Evolutionary conservation across 2,797 vertebrate species (phyloP), one percentile per base, ranked within the genome.

Genomic region (Podarcis lilfordi): DNA sequence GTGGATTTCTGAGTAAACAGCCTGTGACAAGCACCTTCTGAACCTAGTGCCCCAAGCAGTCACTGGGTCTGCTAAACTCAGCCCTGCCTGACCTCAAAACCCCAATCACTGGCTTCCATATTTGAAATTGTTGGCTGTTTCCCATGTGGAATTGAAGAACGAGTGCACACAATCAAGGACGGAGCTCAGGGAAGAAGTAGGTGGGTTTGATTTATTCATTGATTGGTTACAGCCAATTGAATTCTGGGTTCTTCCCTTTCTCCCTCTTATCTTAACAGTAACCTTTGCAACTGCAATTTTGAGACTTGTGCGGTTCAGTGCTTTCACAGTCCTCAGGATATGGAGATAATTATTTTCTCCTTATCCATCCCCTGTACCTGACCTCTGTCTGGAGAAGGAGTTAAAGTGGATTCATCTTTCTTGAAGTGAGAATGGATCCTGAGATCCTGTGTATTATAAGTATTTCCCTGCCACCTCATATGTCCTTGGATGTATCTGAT

Each of bases 381-480:
- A 76, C 59, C 59, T 82, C n/a, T 66, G 40, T 9, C 25, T 29
- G 37, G 23, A 82, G 25, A 50, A 76, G 37, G 59, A 82, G 13
- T 25, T 82, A 27, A 82, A 82, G 83, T 35, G n/a, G 72, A 55
- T 82, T 82, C 29, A 35, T 66, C 23, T 66, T 87, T 82, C 40
- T 76, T 71, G 32, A 74, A 76, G 40, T 35, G 40, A 75, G 43
- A 83, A 88, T 68, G 10, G 76, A 82, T 75, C 71, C 37, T 75
- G 9, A 37, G 25, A 17, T 68, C 72, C 19, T 59, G 6, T 64
- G 23, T 82, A 40, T 85, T 75, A 61, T 43, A n/a, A 43, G 8
- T 82, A 82, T 32, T 80, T 87, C 21, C 35, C 21, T 82, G 55
- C 37, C 45, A 37, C 13, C 75, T 76, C 69, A 66, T 66, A 5